phyloP scores from a whole-genome alignment of 2,113 vertebrate genomes.

The Rhabdomys dilectus region DNA sequence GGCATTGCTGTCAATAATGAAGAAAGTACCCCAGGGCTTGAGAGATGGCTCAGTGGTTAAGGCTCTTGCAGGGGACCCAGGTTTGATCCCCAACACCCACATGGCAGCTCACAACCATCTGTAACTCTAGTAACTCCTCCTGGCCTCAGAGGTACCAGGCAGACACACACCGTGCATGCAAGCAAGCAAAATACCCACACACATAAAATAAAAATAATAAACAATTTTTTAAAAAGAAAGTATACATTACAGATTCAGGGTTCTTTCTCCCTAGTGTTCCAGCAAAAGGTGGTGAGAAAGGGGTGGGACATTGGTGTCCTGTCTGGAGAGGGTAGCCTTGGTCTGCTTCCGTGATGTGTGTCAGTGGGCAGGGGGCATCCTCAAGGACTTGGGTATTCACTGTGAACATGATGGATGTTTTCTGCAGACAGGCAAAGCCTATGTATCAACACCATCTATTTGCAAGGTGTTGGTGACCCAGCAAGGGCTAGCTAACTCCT shows the following conservation, averaged over 20 bases:
- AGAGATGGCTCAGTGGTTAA: background rate
- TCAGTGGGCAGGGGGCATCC: fast-evolving
- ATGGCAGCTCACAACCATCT: background rate
- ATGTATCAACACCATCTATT: fast-evolving
- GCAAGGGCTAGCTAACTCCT: background rate
- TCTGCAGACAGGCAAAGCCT: background rate
- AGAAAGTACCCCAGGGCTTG: background rate
- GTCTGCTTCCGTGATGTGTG: background rate
- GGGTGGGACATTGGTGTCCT: background rate
- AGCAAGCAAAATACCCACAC: background rate
- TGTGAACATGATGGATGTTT: fast-evolving
- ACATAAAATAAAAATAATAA: background rate
- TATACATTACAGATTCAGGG: background rate
- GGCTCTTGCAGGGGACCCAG: background rate
- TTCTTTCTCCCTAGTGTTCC: background rate
- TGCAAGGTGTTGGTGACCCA: background rate
- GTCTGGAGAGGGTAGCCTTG: background rate
- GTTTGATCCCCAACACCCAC: too few relatives aligned
- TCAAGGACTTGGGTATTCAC: background rate
- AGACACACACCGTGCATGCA: background rate
- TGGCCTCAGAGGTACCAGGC: background rate
- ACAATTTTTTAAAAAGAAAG: background rate
- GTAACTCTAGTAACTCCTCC: background rate
- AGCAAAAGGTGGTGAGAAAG: background rate
- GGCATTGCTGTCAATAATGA: fast-evolving